Percentiles rank a stretch among this genome's conserved stretches.
These are phyloP conservation scores for Lepidochrysops patricia DNA, from an alignment of 2,888 invertebrate species.

Conservation along the genomic window DNA sequence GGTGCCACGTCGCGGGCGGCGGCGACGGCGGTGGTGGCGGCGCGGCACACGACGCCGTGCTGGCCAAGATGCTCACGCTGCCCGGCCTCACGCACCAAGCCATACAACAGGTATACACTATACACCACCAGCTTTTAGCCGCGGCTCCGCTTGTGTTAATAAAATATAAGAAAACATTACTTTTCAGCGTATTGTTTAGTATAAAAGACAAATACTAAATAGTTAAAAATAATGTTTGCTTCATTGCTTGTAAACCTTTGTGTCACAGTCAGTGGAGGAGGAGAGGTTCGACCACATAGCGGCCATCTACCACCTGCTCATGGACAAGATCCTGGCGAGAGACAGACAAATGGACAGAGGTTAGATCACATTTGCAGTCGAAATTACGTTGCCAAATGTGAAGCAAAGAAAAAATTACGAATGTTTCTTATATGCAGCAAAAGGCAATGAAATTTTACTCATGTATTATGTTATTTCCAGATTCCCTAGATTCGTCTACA, in stretches of 20 bases:
- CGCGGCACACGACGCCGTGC: constrained; percentile 73
- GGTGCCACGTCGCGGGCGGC: constrained; percentile 35
- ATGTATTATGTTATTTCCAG: constrained; percentile 39
- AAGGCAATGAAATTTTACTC: too few relatives aligned
- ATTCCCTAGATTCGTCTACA: constrained; percentile 68
- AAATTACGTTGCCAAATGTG: too few relatives aligned
- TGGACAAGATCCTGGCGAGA: constrained; percentile 83
- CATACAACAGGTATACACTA: constrained; percentile 81
- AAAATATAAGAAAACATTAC: too few relatives aligned
- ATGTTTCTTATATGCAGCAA: too few relatives aligned
- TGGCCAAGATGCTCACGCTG: constrained; percentile 87
- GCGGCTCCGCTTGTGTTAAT: too few relatives aligned
- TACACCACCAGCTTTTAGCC: too few relatives aligned
- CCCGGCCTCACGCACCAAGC: constrained; percentile 83
- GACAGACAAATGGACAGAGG: constrained; percentile 33
- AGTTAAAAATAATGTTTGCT: too few relatives aligned
- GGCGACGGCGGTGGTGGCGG: constrained; percentile 18
- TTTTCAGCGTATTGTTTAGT: too few relatives aligned
- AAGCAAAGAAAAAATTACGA: too few relatives aligned
- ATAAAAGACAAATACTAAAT: too few relatives aligned
- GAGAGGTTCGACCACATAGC: constrained; percentile 93
- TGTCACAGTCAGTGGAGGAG: constrained; percentile 82
- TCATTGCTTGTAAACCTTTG: not conserved
- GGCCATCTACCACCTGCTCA: constrained; percentile 92
- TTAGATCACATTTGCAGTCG: too few relatives aligned